A percentile compares a stretch with the other conserved stretches of the same genome.
Evolutionary conservation across 1,140 invertebrate genomes (phyloP).

Genomic region (Drosophila persimilis): DNA sequence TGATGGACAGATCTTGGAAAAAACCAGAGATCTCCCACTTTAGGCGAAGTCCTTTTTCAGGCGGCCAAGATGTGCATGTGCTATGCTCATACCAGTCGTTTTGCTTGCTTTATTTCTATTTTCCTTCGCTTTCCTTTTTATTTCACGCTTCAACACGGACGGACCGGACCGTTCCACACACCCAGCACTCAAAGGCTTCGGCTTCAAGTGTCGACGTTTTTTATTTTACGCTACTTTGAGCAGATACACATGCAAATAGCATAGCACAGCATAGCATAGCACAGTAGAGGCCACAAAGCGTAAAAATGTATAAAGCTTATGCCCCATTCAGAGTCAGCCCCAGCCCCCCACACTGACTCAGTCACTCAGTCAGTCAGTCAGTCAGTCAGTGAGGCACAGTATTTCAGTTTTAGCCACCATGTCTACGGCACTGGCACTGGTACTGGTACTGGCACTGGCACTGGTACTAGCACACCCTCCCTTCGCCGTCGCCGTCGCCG

Average conservation of each 20-base stretch:
- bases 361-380: constrained; percentile 33
- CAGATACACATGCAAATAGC: constrained; percentile 68
- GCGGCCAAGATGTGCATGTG: constrained; percentile 15
- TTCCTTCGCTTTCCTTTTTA: constrained; percentile 15
- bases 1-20: constrained; percentile 44
- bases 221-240: constrained; percentile 65
- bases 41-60: constrained; percentile 14
- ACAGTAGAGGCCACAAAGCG: constrained; percentile 62
- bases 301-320: constrained; percentile 75
- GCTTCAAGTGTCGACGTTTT: constrained; percentile 55
- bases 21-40: constrained; percentile 29
- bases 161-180: constrained; percentile 5
- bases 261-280: constrained; percentile 27
- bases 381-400: constrained; percentile 51
- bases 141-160: constrained; percentile 52
- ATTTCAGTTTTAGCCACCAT: constrained; percentile 61
- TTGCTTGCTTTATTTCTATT: constrained; percentile 15
- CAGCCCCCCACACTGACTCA: constrained; percentile 29
- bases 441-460: neutral
- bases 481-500: neutral
- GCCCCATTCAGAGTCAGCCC: neutral
- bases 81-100: constrained; percentile 27
- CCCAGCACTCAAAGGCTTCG: constrained; percentile 49
- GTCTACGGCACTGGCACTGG: neutral
- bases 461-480: neutral